phyloP scores from a whole-genome alignment of 2,113 vertebrate genomes.

The Macquaria ambigua region DNA sequence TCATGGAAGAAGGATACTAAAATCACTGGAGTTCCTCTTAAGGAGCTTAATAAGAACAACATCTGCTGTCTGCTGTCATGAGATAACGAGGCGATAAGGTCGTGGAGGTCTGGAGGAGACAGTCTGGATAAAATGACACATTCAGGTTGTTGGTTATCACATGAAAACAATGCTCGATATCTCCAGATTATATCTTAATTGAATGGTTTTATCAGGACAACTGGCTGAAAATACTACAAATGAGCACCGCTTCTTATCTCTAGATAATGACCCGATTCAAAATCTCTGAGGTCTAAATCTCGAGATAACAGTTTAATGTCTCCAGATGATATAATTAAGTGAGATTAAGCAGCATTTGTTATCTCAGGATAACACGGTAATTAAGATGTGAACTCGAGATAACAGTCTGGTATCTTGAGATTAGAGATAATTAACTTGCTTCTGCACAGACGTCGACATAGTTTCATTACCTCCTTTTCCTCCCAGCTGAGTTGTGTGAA shows the following conservation, averaged over 20 bases:
- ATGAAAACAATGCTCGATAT: background rate
- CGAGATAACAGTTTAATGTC: constrained; percentile 15
- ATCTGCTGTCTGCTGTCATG: too few species aligned
- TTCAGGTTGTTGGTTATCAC: background rate
- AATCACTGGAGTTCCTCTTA: background rate
- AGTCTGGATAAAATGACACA: constrained; percentile 26
- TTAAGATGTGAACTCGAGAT: constrained; percentile 55
- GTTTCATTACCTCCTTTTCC: background rate
- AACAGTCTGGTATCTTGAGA: constrained; percentile 13
- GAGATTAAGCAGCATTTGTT: background rate
- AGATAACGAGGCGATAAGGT: background rate
- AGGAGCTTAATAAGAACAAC: background rate
- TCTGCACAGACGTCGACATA: background rate
- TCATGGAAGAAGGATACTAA: too few species aligned
- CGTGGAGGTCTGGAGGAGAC: background rate
- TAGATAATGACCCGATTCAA: background rate
- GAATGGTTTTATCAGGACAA: background rate
- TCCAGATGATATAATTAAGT: constrained; percentile 22
- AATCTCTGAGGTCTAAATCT: constrained; percentile 1
- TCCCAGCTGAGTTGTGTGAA: background rate
- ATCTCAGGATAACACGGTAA: constrained; percentile 25
- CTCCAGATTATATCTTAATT: background rate
- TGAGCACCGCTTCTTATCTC: background rate
- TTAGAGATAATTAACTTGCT: constrained; percentile 44
- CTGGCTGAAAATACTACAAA: background rate